These are phyloP conservation scores for Datnioides undecimradiatus DNA, from an alignment of 2,113 vertebrate species.

Conservation along the genomic window DNA sequence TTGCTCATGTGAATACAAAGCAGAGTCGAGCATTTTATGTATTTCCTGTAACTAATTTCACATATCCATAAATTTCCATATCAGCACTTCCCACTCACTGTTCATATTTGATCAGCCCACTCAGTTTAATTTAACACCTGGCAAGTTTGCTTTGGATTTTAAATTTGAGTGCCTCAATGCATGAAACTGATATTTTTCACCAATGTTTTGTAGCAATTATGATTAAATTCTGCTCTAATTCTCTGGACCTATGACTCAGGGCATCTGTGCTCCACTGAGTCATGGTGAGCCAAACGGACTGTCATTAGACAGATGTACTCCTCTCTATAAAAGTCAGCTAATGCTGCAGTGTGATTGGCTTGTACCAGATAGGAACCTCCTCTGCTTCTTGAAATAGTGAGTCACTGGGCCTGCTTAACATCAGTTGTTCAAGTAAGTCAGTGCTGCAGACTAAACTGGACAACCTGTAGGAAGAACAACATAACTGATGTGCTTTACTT, in stretches of 20 bases:
- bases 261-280: conserved; percentile 29
- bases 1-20: not conserved
- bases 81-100: not conserved
- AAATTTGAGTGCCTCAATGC: not conserved
- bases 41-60: not conserved
- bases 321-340: not conserved
- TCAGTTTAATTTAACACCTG: conserved; percentile 21
- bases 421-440: not conserved
- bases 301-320: not conserved
- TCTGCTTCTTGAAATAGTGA: not conserved
- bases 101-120: conserved; percentile 2
- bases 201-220: not conserved
- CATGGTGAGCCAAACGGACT: conserved; percentile 6
- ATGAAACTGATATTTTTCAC: not conserved
- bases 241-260: conserved; percentile 1
- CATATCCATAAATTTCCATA: not conserved
- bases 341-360: not conserved
- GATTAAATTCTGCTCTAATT: conserved; percentile 14
- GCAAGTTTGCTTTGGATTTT: not conserved
- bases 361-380: not conserved
- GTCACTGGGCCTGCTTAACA: not conserved
- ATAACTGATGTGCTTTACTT: too few species aligned
- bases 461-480: not conserved
- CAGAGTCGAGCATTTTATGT: not conserved
- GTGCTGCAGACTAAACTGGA: not conserved